Evolutionary conservation across 2,797 vertebrate genomes (phyloP), one percentile per base, ranked within the genome.

Genomic region (Lutjanus argentimaculatus): DNA sequence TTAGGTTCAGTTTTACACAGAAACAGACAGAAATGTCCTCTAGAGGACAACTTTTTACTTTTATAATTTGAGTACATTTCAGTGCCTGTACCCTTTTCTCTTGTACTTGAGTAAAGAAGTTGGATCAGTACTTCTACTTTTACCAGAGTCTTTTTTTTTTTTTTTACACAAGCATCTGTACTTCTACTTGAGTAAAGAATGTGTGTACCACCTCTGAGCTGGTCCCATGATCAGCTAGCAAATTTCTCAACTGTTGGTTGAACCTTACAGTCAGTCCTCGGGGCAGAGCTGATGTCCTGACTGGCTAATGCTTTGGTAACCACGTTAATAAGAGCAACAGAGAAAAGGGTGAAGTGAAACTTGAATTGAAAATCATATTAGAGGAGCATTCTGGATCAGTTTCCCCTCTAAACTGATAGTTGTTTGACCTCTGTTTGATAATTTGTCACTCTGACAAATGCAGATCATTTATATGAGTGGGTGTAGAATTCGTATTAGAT

Each of bases 381-480:
- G 7, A 43, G 17, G 17, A 45, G 2, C 30, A 52, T 70, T 79
- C 21, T 22, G 43, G 17, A 59, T 21, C 30, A 48, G 42, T 57
- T 76, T 64, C 40, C 45, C 61, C 36, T 77, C 15, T 8, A 4
- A 75, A 40, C 66, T 10, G 64, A 72, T 6, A 66, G 52, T 53
- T 57, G 42, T 43, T 51, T 86, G 78, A 86, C 74, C 58, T 65
- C 45, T 12, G 66, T 69, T 75, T 64, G 69, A 80, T 79, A 63
- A 69, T 72, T 72, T 77, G 67, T 82, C 86, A 77, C 57, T 15
- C 61, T 72, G 81, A 83, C 55, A 74, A 79, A 80, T 84, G 80
- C 14, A 14, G 42, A 86, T 80, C 0, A 63, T 87, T 85, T 77
- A 56, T 77, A 61, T 68, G 70, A 80, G 74, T 73, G 69, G 68